Conservation (phyloP, 2,888 invertebrate genomes). For the Temnothorax ravouxi region DNA sequence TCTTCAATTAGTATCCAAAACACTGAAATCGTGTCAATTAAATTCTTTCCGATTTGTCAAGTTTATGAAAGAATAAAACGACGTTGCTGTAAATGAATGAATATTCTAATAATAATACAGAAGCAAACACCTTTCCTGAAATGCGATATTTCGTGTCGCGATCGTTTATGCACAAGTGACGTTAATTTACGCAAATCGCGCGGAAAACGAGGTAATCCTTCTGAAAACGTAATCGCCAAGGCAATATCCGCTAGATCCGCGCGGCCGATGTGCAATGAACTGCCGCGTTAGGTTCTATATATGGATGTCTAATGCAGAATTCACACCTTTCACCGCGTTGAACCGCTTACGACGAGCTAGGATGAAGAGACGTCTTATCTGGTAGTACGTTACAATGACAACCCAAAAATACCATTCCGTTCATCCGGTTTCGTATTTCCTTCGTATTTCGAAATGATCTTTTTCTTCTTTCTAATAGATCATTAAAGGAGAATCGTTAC, state of each 20-base stretch:
- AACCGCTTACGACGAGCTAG: slow-evolving; percentile 1
- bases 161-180: slow-evolving; percentile 34
- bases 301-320: slow-evolving; percentile 50
- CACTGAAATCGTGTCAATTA: not conserved
- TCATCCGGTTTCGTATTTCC: not conserved
- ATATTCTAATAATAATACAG: not conserved
- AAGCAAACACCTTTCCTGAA: not conserved
- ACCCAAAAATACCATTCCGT: not conserved
- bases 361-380: slow-evolving; percentile 5
- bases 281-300: slow-evolving; percentile 29
- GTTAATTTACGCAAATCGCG: slow-evolving; percentile 47
- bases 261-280: slow-evolving; percentile 53
- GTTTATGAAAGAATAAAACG: not conserved
- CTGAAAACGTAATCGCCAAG: slow-evolving; percentile 34
- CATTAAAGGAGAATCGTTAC: slow-evolving; percentile 16
- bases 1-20: not conserved
- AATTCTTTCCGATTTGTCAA: not conserved
- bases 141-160: slow-evolving; percentile 1
- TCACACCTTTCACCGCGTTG: slow-evolving; percentile 59
- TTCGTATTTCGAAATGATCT: slow-evolving; percentile 18
- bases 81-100: not conserved
- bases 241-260: slow-evolving; percentile 25
- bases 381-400: not conserved
- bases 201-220: slow-evolving; percentile 49
- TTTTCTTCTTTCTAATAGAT: not conserved